Conservation (phyloP, 2,888 invertebrate genomes). For the Strigamia crassipes region DNA sequence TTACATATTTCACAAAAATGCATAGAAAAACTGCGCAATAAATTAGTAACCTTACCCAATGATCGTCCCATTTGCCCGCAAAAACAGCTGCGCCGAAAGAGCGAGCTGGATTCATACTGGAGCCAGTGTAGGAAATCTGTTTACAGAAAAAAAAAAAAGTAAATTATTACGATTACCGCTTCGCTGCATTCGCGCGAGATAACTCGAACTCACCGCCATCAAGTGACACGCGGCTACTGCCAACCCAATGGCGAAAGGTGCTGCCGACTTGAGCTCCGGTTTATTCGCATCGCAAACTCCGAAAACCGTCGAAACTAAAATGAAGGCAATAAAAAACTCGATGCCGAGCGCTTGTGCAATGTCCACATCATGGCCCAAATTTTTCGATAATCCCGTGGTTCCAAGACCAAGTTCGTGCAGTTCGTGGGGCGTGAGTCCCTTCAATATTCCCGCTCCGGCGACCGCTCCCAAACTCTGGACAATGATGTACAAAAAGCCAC, state of each 20-base stretch:
- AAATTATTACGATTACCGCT: not conserved
- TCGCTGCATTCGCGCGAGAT: not conserved
- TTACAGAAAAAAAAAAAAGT: conserved; percentile 50
- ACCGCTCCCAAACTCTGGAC: conserved; percentile 83
- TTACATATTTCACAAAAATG: not conserved
- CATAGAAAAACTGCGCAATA: not conserved
- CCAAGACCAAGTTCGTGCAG: conserved; percentile 60
- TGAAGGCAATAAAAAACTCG: conserved; percentile 82
- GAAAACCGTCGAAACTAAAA: conserved; percentile 87
- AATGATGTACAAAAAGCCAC: conserved; percentile 77
- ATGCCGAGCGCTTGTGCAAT: conserved; percentile 78
- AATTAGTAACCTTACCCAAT: conserved; percentile 71
- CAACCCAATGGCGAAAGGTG: conserved; percentile 85
- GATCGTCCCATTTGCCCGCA: conserved; percentile 72
- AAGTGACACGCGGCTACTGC: conserved; percentile 83
- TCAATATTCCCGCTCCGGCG: conserved; percentile 57
- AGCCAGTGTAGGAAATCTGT: conserved; percentile 73
- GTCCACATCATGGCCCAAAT: too few relatives aligned
- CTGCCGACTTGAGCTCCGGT: conserved; percentile 77
- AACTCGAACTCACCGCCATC: conserved; percentile 74
- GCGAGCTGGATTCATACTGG: conserved; percentile 92
- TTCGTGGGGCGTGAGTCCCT: conserved; percentile 51
- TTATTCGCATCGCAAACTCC: conserved; percentile 77
- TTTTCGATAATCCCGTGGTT: conserved; percentile 64
- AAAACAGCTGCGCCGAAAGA: conserved; percentile 85